Percentiles rank a stretch among this genome's conserved stretches.
Conservation (phyloP, 2,113 vertebrate genomes). For the Trichomycterus rosablanca region DNA sequence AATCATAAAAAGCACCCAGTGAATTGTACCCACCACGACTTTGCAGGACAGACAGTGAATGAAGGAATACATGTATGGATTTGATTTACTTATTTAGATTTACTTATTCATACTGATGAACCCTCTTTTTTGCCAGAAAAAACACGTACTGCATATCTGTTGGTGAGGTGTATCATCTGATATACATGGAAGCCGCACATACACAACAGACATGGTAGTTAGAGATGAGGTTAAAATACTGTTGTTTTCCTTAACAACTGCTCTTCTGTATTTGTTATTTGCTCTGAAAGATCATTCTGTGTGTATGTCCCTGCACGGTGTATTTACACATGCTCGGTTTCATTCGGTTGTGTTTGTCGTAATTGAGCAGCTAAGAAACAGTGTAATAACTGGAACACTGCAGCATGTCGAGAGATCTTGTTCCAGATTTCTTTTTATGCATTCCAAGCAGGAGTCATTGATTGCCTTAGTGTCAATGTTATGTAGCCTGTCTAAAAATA, state of each 20-base stretch:
- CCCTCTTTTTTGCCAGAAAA: no score
- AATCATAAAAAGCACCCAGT: no score
- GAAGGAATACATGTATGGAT: no score
- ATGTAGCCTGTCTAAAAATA: constrained; percentile 32
- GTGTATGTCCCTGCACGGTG: background rate
- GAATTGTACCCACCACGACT: no score
- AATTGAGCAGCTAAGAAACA: constrained; percentile 11
- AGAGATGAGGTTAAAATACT: background rate
- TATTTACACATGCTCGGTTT: background rate
- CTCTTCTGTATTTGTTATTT: background rate
- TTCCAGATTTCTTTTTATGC: background rate
- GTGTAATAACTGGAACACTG: background rate
- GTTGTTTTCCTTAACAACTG: background rate
- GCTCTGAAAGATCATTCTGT: background rate
- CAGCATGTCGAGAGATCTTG: constrained; percentile 4
- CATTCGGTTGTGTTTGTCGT: background rate
- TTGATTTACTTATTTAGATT: no score
- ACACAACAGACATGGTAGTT: background rate
- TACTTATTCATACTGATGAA: no score
- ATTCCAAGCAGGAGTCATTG: constrained; percentile 26
- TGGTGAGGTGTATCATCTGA: no score
- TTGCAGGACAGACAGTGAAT: no score
- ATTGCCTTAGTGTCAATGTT: constrained; percentile 28
- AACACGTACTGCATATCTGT: no score
- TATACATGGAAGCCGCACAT: no score